phyloP scores from a whole-genome alignment of 2,888 invertebrate species.

The Agrotis ipsilon region DNA sequence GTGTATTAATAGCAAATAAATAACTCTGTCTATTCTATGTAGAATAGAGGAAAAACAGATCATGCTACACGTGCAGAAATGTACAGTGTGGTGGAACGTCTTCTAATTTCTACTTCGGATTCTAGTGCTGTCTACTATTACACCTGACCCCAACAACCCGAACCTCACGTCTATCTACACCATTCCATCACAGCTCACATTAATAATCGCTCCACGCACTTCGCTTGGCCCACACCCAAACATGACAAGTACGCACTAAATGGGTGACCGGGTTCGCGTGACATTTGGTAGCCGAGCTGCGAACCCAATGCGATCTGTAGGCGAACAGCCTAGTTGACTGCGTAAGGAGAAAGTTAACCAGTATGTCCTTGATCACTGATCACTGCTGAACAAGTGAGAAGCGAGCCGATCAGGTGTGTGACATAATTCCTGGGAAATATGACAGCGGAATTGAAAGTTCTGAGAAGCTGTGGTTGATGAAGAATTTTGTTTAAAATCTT shows the following conservation, averaged over 20 bases:
- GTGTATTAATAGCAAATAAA: no score
- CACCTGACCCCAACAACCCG: conserved; percentile 5
- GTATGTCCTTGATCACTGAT: conserved; percentile 78
- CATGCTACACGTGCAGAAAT: no score
- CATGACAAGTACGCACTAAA: conserved; percentile 75
- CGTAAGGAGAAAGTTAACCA: conserved; percentile 82
- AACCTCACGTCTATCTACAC: conserved; percentile 26
- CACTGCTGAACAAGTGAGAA: background rate
- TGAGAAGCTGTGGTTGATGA: background rate
- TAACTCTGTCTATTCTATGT: no score
- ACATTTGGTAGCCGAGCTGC: conserved; percentile 73
- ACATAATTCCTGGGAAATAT: conserved; percentile 32
- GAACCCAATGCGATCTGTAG: conserved; percentile 68
- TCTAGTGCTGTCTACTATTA: background rate
- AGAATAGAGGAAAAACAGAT: no score
- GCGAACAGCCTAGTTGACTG: conserved; percentile 63
- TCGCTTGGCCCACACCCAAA: conserved; percentile 72
- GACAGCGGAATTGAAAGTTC: conserved; percentile 17
- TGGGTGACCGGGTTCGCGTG: conserved; percentile 84
- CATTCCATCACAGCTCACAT: conserved; percentile 49
- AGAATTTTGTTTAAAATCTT: no score
- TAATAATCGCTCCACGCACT: conserved; percentile 65
- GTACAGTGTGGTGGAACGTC: no score
- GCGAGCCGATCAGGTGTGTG: conserved; percentile 49
- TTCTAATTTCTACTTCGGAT: background rate